A percentile compares a stretch with the other conserved stretches of the same genome.
Conservation (phyloP, 2,113 vertebrate species). For the Eidolon helvum region DNA sequence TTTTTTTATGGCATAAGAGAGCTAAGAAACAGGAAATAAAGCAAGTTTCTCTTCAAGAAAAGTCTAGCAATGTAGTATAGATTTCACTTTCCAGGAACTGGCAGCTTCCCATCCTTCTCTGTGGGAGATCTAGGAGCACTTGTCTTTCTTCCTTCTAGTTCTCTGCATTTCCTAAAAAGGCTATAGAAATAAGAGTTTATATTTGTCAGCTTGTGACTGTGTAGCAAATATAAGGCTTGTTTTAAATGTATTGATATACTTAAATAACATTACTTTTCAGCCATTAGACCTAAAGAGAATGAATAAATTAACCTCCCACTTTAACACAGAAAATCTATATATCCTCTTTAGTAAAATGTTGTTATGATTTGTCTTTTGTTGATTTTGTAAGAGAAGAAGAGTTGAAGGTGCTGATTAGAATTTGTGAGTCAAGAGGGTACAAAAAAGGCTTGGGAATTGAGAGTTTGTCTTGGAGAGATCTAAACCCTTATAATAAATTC, state of each 20-base stretch:
- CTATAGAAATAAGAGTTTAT: background rate
- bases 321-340: background rate
- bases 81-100: background rate
- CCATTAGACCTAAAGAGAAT: background rate
- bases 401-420: background rate
- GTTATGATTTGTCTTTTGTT: background rate
- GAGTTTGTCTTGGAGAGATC: background rate
- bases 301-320: background rate
- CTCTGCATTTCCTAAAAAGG: background rate
- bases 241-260: background rate
- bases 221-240: background rate
- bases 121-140: background rate
- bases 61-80: background rate
- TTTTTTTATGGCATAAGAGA: background rate
- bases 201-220: background rate
- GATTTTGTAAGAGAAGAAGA: background rate
- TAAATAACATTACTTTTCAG: background rate
- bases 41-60: background rate
- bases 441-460: background rate
- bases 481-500: constrained; percentile 16
- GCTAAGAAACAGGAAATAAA: background rate
- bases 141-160: background rate
- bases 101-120: background rate
- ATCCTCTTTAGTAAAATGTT: background rate
- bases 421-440: background rate